These are phyloP conservation scores for Choristoneura rosaceana DNA, from an alignment of 2,888 invertebrate genomes.

Conservation along the genomic window DNA sequence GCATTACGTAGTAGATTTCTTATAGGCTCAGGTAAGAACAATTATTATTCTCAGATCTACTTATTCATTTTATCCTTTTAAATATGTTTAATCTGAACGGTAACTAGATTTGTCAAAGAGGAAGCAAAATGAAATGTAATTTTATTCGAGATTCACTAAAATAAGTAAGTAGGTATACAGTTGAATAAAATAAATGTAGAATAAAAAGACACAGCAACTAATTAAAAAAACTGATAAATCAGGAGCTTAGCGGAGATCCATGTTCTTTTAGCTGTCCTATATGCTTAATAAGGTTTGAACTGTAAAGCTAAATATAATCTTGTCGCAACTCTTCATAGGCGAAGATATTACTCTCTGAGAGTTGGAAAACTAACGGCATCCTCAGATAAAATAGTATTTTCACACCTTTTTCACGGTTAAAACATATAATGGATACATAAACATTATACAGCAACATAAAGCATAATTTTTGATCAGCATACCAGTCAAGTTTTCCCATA, in stretches of 20 bases:
- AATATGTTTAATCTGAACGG: not conserved
- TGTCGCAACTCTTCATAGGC: not conserved
- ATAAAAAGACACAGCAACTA: no score
- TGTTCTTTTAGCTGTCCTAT: no score
- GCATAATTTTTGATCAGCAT: slow-evolving; percentile 34
- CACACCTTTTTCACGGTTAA: slow-evolving; percentile 38
- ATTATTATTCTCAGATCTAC: not conserved
- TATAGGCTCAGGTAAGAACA: not conserved
- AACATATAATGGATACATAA: slow-evolving; percentile 25
- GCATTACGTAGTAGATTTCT: not conserved
- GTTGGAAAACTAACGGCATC: slow-evolving; percentile 22
- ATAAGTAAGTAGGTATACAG: not conserved
- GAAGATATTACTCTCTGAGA: not conserved
- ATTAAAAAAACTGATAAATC: not conserved
- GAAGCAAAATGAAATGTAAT: not conserved
- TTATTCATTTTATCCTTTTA: not conserved
- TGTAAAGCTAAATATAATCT: not conserved
- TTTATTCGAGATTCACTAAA: no score
- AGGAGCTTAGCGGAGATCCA: not conserved
- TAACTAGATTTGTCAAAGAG: no score
- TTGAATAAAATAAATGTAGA: not conserved
- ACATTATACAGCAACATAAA: slow-evolving; percentile 33
- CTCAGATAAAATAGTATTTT: slow-evolving; percentile 15
- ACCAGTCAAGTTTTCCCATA: slow-evolving; percentile 31
- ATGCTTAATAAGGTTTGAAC: not conserved